phyloP scores from a whole-genome alignment of 2,888 invertebrate genomes.

The Troides oblongomaculatus region DNA sequence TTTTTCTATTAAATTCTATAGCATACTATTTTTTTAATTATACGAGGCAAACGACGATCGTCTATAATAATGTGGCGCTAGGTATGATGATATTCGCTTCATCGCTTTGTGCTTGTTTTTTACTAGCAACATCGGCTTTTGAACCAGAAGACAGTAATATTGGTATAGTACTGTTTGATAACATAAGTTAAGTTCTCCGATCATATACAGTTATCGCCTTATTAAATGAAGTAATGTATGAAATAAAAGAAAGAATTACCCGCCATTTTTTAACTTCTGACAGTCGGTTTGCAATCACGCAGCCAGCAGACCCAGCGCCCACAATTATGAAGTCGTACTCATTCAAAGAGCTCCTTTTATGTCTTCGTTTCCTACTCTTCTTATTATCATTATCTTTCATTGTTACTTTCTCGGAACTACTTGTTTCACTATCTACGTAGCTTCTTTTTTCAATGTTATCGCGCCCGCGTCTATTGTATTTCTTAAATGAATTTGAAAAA shows the following conservation, averaged over 20 bases:
- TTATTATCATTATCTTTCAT: conserved; percentile 36
- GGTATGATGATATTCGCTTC: no score
- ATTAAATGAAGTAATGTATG: not conserved
- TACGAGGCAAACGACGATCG: no score
- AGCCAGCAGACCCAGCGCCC: conserved; percentile 85
- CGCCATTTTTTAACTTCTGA: conserved; percentile 82
- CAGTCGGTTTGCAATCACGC: conserved; percentile 83
- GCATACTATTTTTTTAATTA: no score
- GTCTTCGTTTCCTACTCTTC: conserved; percentile 38
- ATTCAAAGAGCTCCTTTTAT: conserved; percentile 50
- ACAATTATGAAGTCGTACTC: conserved; percentile 82
- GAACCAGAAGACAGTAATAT: no score
- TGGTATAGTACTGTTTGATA: no score
- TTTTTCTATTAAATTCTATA: no score
- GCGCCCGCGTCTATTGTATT: conserved; percentile 27
- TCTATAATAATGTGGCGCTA: no score
- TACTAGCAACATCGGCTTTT: no score
- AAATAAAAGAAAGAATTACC: conserved; percentile 47
- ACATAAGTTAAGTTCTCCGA: no score
- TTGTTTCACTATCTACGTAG: conserved; percentile 46
- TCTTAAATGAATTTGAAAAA: conserved; percentile 35
- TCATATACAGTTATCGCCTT: no score
- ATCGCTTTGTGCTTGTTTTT: no score
- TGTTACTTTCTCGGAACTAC: conserved; percentile 45
- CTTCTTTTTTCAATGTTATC: conserved; percentile 34